phyloP scores from a whole-genome alignment of 1,140 invertebrate genomes.

The Bombus consobrinus region DNA sequence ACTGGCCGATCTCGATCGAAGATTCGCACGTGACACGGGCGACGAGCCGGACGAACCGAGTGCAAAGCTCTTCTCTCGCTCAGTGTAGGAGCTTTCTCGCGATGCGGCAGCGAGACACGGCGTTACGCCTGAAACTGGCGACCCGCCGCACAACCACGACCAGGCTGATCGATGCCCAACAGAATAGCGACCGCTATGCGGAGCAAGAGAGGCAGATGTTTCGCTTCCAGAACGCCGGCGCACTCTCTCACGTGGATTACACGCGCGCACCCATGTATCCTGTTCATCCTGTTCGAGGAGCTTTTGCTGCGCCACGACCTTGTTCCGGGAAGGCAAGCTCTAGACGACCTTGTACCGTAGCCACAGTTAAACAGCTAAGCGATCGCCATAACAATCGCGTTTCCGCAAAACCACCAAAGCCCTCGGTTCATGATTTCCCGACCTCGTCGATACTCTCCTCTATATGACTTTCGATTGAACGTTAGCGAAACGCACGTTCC shows the following conservation, averaged over 20 bases:
- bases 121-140: slow-evolving; percentile 70
- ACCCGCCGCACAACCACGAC: slow-evolving; percentile 56
- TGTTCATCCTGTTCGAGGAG: not conserved
- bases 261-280: slow-evolving; percentile 42
- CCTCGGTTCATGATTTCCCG: not conserved
- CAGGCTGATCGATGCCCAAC: slow-evolving; percentile 71
- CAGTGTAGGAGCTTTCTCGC: slow-evolving; percentile 27
- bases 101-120: slow-evolving; percentile 53
- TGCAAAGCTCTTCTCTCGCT: not conserved
- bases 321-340: slow-evolving; percentile 36
- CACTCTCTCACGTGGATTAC: slow-evolving; percentile 67
- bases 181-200: slow-evolving; percentile 52
- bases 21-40: slow-evolving; percentile 18
- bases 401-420: not conserved
- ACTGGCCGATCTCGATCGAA: not conserved
- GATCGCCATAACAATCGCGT: not conserved
- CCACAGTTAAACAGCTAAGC: not conserved
- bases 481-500: too few species aligned
- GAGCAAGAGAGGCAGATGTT: slow-evolving; percentile 53
- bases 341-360: slow-evolving; percentile 29
- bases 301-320: slow-evolving; percentile 35
- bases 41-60: not conserved
- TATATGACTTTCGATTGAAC: not conserved
- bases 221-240: slow-evolving; percentile 70
- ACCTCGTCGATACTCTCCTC: not conserved